phyloP scores from a whole-genome alignment of 2,888 invertebrate species.

The Meloe dianella region DNA sequence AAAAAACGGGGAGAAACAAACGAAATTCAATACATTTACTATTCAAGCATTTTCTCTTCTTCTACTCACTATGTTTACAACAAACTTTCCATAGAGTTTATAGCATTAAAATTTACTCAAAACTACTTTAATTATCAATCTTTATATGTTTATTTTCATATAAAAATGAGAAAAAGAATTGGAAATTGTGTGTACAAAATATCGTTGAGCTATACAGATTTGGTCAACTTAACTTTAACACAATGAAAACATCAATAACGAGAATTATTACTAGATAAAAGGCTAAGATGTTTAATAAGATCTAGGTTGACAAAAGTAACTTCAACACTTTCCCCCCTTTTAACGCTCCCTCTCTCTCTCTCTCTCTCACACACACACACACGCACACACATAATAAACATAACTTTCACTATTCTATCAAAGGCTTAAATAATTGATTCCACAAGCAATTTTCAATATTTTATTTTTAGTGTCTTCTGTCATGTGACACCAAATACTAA shows the following conservation, averaged over 20 bases:
- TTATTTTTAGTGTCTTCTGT: no score
- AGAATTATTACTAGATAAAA: no score
- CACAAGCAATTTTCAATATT: no score
- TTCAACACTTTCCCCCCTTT: no score
- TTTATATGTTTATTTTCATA: not conserved
- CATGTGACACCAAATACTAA: no score
- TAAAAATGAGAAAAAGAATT: not conserved
- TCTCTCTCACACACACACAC: no score
- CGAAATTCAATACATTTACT: not conserved
- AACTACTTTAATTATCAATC: not conserved
- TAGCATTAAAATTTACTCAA: not conserved
- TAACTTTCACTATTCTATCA: no score
- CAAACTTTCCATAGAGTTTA: not conserved
- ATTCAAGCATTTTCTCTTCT: not conserved
- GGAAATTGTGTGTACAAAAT: not conserved
- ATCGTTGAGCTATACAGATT: not conserved
- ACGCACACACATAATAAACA: no score
- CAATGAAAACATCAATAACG: not conserved
- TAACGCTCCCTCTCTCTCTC: no score
- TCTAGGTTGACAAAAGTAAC: no score
- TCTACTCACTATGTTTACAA: not conserved
- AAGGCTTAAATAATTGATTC: no score
- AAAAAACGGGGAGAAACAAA: not conserved
- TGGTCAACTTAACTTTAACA: not conserved
- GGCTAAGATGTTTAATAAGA: no score